phyloP scores from a whole-genome alignment of 2,797 vertebrate species.

The Xiphophorus birchmanni region DNA sequence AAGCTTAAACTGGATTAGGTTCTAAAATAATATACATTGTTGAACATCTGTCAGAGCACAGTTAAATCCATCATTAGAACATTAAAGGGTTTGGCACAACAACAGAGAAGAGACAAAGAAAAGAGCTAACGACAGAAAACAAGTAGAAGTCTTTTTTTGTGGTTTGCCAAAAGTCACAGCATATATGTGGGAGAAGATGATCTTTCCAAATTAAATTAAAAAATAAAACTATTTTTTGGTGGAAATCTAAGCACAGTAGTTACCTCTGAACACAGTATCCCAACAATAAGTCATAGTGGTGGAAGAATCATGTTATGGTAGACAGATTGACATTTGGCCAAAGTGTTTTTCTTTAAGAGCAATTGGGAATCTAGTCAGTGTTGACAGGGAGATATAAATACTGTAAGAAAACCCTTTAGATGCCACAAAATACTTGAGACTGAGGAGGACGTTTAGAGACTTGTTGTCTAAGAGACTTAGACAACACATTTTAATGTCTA shows the following conservation, averaged over 20 bases:
- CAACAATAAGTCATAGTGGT: background rate
- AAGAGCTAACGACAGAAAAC: background rate
- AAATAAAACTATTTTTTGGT: background rate
- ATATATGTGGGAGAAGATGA: background rate
- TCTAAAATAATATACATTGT: background rate
- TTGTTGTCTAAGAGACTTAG: background rate
- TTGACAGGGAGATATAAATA: background rate
- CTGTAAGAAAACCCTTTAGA: background rate
- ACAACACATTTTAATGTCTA: background rate
- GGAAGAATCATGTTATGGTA: background rate
- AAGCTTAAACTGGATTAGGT: background rate
- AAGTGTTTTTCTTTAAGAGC: background rate
- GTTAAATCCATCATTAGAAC: background rate
- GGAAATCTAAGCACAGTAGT: background rate
- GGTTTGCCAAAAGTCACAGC: background rate
- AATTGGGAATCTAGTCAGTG: background rate
- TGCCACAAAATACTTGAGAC: background rate
- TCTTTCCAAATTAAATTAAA: background rate
- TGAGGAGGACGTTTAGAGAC: background rate
- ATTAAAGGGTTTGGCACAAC: background rate
- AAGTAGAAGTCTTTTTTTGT: background rate
- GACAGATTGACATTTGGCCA: too few relatives aligned
- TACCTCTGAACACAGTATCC: background rate
- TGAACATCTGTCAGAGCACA: background rate
- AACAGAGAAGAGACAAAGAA: background rate